Conservation (phyloP, 2,797 vertebrate species). For the Denticeps clupeoides region DNA sequence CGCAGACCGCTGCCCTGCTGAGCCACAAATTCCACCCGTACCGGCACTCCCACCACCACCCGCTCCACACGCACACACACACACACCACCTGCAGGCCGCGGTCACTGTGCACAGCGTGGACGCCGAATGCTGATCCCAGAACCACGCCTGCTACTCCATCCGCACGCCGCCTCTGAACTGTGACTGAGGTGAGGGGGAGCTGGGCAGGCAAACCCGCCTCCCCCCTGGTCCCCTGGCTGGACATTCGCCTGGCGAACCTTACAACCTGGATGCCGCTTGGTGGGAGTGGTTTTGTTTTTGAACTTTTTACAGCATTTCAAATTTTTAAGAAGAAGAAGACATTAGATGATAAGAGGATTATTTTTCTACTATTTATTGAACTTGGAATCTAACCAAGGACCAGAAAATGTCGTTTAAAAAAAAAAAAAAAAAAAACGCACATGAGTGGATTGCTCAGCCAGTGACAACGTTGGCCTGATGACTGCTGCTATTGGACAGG, state of each 20-base stretch:
- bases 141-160: slow-evolving; percentile 11
- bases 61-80: slow-evolving; percentile 68
- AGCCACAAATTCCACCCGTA: slow-evolving; percentile 94
- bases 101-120: slow-evolving; percentile 92
- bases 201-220: slow-evolving; percentile 5
- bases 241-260: not conserved
- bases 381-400: slow-evolving; percentile 55
- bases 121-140: slow-evolving; percentile 79
- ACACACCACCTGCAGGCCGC: slow-evolving; percentile 87
- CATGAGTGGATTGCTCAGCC: slow-evolving; percentile 7
- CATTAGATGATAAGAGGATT: slow-evolving; percentile 66
- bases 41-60: slow-evolving; percentile 73
- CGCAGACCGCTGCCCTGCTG: slow-evolving; percentile 87
- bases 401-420: slow-evolving; percentile 24
- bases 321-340: slow-evolving; percentile 51
- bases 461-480: slow-evolving; percentile 21
- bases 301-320: slow-evolving; percentile 50
- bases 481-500: slow-evolving; percentile 45
- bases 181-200: slow-evolving; percentile 5
- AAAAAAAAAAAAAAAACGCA: slow-evolving; percentile 19
- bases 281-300: slow-evolving; percentile 12
- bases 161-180: slow-evolving; percentile 6
- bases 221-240: slow-evolving; percentile 1
- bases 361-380: slow-evolving; percentile 99
- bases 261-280: not conserved